Percentiles rank a stretch among this genome's conserved stretches.
These are phyloP conservation scores for Sarcophaga subvicina DNA, from an alignment of 2,888 invertebrate species.

Conservation along the genomic window DNA sequence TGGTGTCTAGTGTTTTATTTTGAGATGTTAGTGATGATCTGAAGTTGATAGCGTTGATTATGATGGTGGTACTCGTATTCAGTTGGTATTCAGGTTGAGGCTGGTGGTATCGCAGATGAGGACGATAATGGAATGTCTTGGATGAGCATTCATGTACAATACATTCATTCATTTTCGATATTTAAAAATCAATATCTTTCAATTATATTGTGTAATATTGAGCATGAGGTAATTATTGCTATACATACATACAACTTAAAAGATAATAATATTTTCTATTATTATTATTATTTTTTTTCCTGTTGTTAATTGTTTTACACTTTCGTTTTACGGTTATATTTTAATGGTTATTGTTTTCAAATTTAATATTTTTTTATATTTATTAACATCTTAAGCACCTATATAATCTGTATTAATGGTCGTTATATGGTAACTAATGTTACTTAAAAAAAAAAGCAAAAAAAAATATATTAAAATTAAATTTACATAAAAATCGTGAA, in stretches of 20 bases:
- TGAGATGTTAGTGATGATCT: background rate
- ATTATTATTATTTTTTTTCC: background rate
- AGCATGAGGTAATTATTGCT: slow-evolving; percentile 25
- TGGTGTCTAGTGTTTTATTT: background rate
- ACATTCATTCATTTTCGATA: background rate
- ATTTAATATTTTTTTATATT: background rate
- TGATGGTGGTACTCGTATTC: background rate
- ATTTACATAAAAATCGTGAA: slow-evolving; percentile 67
- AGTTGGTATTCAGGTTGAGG: background rate
- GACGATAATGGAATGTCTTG: slow-evolving; percentile 4
- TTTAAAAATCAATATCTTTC: background rate
- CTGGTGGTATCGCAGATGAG: background rate
- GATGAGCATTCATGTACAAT: background rate
- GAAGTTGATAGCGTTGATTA: background rate
- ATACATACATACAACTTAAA: background rate
- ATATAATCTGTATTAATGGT: background rate
- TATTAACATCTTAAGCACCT: background rate
- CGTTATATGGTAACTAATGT: background rate
- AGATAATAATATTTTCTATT: slow-evolving; percentile 10
- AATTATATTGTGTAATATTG: slow-evolving; percentile 7
- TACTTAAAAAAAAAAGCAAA: background rate
- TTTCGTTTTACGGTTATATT: slow-evolving; percentile 3
- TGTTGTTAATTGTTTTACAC: background rate
- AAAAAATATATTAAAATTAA: slow-evolving; percentile 22
- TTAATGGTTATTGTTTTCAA: background rate